A percentile compares a stretch with the other conserved stretches of the same genome.
Evolutionary conservation across 2,113 vertebrate species (phyloP).

Genomic region (Pseudonaja textilis): DNA sequence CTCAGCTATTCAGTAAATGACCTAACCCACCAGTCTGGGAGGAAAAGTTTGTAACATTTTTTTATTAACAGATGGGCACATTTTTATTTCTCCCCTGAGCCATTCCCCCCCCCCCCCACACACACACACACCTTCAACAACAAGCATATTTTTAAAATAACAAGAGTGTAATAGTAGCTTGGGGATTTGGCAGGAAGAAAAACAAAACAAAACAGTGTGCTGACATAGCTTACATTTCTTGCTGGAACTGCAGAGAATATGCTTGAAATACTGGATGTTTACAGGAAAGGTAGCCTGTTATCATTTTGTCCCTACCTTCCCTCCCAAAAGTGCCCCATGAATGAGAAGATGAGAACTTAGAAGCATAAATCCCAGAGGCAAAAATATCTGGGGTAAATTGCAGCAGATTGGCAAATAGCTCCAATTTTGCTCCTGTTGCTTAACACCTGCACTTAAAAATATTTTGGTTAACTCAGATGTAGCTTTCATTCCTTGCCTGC

Average conservation of each 20-base stretch:
- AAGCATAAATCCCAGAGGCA: background rate
- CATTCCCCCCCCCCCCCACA: accelerated
- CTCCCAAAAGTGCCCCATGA: background rate
- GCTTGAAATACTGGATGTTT: background rate
- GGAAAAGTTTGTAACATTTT: background rate
- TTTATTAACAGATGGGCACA: too few relatives aligned
- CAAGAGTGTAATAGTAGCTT: background rate
- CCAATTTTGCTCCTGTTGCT: background rate
- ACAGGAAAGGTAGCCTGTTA: background rate
- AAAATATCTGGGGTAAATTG: background rate
- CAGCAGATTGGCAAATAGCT: background rate
- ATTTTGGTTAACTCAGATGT: background rate
- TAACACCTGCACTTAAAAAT: background rate
- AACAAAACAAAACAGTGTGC: background rate
- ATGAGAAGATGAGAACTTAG: background rate
- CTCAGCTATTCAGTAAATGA: background rate
- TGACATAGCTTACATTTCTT: background rate
- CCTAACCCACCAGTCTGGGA: background rate
- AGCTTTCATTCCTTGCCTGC: background rate
- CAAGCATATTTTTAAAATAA: background rate
- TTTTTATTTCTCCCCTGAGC: background rate
- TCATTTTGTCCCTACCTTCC: background rate
- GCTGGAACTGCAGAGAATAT: background rate
- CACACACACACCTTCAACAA: too few relatives aligned
- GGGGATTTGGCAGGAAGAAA: background rate